phyloP scores from a whole-genome alignment of 2,797 vertebrate genomes.

The Manis javanica region DNA sequence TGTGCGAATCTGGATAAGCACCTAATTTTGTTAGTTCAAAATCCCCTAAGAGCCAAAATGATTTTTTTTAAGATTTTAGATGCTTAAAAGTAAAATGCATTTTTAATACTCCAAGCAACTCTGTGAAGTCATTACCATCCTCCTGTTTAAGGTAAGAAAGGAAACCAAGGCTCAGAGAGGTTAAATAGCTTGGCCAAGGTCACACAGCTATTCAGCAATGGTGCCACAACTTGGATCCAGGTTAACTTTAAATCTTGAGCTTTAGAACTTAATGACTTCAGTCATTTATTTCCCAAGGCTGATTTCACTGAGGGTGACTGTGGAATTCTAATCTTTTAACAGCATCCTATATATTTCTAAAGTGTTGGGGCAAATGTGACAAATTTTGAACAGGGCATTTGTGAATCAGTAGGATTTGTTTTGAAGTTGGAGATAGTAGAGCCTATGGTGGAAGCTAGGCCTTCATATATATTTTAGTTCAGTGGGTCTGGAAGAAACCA shows the following conservation, averaged over 20 bases:
- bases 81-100: not conserved
- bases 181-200: constrained; percentile 27
- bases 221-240: not conserved
- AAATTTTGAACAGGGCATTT: constrained; percentile 24
- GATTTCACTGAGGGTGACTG: constrained; percentile 8
- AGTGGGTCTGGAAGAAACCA: constrained; percentile 63
- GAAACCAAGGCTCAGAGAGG: constrained; percentile 20
- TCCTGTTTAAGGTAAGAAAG: not conserved
- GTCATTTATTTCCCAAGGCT: not conserved
- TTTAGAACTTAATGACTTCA: not conserved
- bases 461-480: constrained; percentile 69
- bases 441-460: not conserved
- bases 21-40: constrained; percentile 4
- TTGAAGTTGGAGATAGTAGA: not conserved
- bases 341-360: constrained; percentile 9
- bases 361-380: not conserved
- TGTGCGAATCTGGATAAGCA: not conserved
- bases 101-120: not conserved
- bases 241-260: not conserved
- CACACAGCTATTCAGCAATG: not conserved
- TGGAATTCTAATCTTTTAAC: constrained; percentile 49
- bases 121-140: not conserved
- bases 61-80: not conserved
- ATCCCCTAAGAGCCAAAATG: not conserved
- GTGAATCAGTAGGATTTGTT: not conserved